A percentile compares a stretch with the other conserved stretches of the same genome.
Conservation (phyloP, 1,140 invertebrate genomes). For the Drosophila willistoni region DNA sequence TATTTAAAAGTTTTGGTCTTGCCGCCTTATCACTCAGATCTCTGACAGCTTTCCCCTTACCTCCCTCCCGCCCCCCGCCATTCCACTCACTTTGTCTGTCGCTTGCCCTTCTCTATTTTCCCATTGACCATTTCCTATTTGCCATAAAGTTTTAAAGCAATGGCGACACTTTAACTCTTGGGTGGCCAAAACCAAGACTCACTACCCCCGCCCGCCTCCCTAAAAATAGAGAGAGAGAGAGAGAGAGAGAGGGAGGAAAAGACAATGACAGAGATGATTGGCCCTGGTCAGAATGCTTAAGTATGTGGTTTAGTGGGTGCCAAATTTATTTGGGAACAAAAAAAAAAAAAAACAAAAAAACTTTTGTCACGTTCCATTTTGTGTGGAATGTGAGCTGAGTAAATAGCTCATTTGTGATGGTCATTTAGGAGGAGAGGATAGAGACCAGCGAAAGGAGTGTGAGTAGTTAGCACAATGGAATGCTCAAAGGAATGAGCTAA, state of each 20-base stretch:
- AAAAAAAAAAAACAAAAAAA: background rate
- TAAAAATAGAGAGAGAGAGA: too few species aligned
- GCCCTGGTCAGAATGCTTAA: slow-evolving; percentile 57
- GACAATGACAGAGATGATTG: slow-evolving; percentile 45
- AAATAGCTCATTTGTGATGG: slow-evolving; percentile 50
- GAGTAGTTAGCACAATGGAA: slow-evolving; percentile 23
- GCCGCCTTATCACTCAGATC: slow-evolving; percentile 64
- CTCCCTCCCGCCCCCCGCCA: background rate
- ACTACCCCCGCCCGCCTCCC: too few species aligned
- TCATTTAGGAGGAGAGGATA: slow-evolving; percentile 3
- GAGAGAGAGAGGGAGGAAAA: background rate
- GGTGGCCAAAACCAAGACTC: background rate
- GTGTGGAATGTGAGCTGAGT: slow-evolving; percentile 37
- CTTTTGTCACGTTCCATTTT: slow-evolving; percentile 66
- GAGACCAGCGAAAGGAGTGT: slow-evolving; percentile 19
- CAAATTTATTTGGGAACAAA: slow-evolving; percentile 24
- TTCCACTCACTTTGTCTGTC: background rate
- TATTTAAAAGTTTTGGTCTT: slow-evolving; percentile 48
- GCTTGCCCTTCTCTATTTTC: too few species aligned
- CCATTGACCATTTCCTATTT: slow-evolving; percentile 25
- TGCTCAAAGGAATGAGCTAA: background rate
- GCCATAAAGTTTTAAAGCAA: slow-evolving; percentile 63
- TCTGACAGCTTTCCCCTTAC: slow-evolving; percentile 33
- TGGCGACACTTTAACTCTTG: slow-evolving; percentile 48
- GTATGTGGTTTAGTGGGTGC: slow-evolving; percentile 68